Conservation (phyloP, 2,888 invertebrate genomes). For the Copidosoma aretas region DNA sequence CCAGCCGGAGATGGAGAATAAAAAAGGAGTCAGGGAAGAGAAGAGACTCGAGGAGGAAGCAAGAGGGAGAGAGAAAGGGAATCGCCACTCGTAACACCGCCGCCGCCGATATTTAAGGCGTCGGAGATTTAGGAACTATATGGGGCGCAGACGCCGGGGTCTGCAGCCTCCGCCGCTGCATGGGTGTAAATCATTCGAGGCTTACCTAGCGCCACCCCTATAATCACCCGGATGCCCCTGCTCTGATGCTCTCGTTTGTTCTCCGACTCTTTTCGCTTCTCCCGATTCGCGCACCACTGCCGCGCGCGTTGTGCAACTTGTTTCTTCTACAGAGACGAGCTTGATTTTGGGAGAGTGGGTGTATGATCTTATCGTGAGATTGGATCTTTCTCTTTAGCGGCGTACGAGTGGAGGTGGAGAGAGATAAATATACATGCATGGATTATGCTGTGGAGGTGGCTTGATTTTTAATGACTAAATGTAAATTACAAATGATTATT, state of each 20-base stretch:
- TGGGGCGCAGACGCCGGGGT: conserved; percentile 32
- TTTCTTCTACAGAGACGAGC: neutral
- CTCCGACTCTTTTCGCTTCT: conserved; percentile 5
- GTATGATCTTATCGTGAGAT: too few relatives aligned
- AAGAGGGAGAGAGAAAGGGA: conserved; percentile 56
- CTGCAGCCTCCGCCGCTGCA: conserved; percentile 24
- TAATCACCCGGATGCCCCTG: conserved; percentile 55
- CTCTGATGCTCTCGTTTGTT: neutral
- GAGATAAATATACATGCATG: too few relatives aligned
- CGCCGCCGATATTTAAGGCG: conserved; percentile 52
- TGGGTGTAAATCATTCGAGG: conserved; percentile 60
- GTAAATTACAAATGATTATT: too few relatives aligned
- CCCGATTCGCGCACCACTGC: neutral
- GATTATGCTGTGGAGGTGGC: too few relatives aligned
- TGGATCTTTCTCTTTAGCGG: too few relatives aligned
- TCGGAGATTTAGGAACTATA: conserved; percentile 57
- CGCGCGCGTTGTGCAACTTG: neutral
- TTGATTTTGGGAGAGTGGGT: neutral
- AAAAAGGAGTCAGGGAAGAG: neutral
- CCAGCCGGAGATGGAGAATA: conserved; percentile 34
- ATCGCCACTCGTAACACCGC: conserved; percentile 19
- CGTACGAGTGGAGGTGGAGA: too few relatives aligned
- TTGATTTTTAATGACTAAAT: too few relatives aligned
- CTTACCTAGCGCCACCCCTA: conserved; percentile 60
- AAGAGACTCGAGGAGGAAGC: conserved; percentile 49